Conservation (phyloP, 2,113 vertebrate genomes). For the Brienomyrus brachyistius region DNA sequence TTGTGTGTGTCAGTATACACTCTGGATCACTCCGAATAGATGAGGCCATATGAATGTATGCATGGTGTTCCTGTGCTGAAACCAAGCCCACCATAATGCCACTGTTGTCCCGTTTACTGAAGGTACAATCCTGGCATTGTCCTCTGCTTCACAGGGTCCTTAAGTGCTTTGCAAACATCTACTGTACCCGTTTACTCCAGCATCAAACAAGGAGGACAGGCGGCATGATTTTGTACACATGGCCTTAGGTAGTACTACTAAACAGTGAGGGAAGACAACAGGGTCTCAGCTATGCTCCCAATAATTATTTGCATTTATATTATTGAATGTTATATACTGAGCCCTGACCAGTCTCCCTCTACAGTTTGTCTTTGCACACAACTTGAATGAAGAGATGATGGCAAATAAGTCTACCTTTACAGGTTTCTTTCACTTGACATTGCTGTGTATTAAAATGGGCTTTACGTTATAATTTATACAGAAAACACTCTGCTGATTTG, state of each 20-base stretch:
- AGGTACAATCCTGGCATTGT: slow-evolving; percentile 23
- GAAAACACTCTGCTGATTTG: slow-evolving; percentile 25
- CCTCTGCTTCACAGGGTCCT: slow-evolving; percentile 40
- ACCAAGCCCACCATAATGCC: slow-evolving; percentile 4
- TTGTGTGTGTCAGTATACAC: background rate
- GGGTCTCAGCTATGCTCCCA: background rate
- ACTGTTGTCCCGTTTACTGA: slow-evolving; percentile 29
- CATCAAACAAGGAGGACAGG: background rate
- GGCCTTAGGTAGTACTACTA: background rate
- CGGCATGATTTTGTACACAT: slow-evolving; percentile 31
- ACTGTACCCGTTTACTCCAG: slow-evolving; percentile 21
- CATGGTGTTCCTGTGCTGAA: background rate
- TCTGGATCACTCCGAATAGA: background rate
- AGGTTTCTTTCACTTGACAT: background rate
- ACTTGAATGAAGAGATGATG: background rate
- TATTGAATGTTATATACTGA: background rate
- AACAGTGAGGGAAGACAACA: background rate
- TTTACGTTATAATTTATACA: background rate
- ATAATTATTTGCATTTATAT: background rate
- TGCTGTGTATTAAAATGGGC: background rate
- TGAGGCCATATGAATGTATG: slow-evolving; percentile 11
- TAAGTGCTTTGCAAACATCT: slow-evolving; percentile 23
- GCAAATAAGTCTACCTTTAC: background rate
- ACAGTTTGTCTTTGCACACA: slow-evolving; percentile 6
- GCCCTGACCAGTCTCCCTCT: background rate